Base-by-base conservation (phyloP, 2,888 invertebrate genomes). In the Allolobophora icterica region DNA sequence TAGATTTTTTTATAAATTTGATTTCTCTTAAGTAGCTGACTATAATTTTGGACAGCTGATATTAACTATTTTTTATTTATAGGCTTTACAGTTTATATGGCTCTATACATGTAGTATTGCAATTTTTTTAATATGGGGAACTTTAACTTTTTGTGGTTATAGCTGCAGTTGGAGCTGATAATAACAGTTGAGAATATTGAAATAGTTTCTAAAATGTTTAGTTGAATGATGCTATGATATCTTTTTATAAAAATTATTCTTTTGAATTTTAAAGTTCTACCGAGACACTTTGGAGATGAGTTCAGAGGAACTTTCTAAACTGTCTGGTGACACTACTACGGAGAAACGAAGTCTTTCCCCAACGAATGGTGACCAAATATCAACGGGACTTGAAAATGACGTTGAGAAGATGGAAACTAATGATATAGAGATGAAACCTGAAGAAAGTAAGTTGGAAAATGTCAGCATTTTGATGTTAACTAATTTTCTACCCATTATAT, bases 201-300 rank as follows among this genome's bases (percentile, higher is more conserved):
- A 52, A 52, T n/a, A 52, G 52, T 24, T 52, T 2, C 52, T 42
- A 52, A 24, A 24, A 24, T 45, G 45, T 52, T 52, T 1, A 52
- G n/a, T 71, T 71, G n/a, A 71, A 71, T n/a, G 30, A n/a, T 71
- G 71, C n/a, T n/a, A 30, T 71, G 71, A n/a, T 71, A 30, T 71
- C 71, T 71, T 71, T 71, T 11, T 11, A 71, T 17, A 71, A 71
- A 0, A 52, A 45, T n/a, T 89, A 34, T 89, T 89, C 33, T 89
- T 5, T 89, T 42, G n/a, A 35, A 17, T 91, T 91, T 94, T 95
- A 52, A 94, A 96, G 96, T 98, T 98, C 96, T 98, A 98, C 95
- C 98, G 98, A 96, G 98, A 98, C 93, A 98, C 98, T 0, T 95
- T 98, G 92, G 97, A 98, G 93, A 96, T 96, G n/a, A 89, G 87